Conservation (phyloP, 2,113 vertebrate genomes). For the Oreochromis spilurus region DNA sequence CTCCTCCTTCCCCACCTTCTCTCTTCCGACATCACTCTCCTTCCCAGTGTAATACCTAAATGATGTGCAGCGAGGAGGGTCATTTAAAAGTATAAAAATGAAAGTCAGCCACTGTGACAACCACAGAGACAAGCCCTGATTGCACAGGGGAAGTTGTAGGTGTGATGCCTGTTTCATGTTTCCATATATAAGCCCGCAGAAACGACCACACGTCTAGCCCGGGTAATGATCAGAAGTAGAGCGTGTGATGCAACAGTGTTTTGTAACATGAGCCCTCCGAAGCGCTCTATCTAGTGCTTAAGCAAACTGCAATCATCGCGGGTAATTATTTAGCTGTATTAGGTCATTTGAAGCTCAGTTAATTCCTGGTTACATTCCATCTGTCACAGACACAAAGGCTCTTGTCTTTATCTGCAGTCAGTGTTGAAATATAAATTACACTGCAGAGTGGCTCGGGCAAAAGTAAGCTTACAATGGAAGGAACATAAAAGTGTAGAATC, state of each 20-base stretch:
- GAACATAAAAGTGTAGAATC: slow-evolving; percentile 38
- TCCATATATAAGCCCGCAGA: slow-evolving; percentile 23
- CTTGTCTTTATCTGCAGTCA: slow-evolving; percentile 52
- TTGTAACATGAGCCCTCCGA: slow-evolving; percentile 23
- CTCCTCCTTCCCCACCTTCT: slow-evolving; percentile 27
- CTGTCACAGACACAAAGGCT: slow-evolving; percentile 61
- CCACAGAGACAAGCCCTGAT: slow-evolving; percentile 60
- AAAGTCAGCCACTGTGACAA: slow-evolving; percentile 41
- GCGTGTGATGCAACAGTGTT: slow-evolving; percentile 32
- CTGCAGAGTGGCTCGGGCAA: slow-evolving; percentile 26
- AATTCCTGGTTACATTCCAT: slow-evolving; percentile 65
- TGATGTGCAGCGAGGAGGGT: slow-evolving; percentile 35
- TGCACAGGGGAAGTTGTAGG: slow-evolving; percentile 49
- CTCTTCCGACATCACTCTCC: slow-evolving; percentile 12
- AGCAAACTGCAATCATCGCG: slow-evolving; percentile 56
- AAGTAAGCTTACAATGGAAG: slow-evolving; percentile 37
- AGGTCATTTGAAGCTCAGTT: slow-evolving; percentile 56
- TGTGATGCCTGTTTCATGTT: slow-evolving; percentile 54
- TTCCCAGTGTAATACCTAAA: slow-evolving; percentile 30
- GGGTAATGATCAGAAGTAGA: slow-evolving; percentile 25
- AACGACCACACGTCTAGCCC: slow-evolving; percentile 4
- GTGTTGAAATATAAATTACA: slow-evolving; percentile 62
- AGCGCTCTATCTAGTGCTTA: slow-evolving; percentile 15
- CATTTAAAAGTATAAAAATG: slow-evolving; percentile 47
- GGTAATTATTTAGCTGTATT: slow-evolving; percentile 59